These are phyloP conservation scores for Nyctereutes procyonoides DNA, from an alignment of 2,113 vertebrate species.

Conservation along the genomic window DNA sequence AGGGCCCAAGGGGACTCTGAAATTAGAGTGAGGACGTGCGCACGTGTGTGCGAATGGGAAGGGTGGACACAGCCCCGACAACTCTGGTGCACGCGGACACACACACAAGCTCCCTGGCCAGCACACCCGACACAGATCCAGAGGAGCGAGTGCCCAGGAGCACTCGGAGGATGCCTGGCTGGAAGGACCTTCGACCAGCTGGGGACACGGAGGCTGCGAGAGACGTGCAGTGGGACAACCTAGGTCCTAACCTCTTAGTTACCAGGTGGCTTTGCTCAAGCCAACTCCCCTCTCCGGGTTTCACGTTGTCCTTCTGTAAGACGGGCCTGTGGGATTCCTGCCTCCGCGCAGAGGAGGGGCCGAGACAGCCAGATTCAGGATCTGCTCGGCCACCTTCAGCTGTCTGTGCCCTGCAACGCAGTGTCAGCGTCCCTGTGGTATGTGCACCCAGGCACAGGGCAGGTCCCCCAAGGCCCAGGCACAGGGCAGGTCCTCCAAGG, in stretches of 20 bases:
- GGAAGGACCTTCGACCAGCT: neutral
- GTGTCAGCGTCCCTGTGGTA: neutral
- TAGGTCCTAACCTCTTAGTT: neutral
- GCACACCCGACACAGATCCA: accelerated
- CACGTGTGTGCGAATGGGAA: no score
- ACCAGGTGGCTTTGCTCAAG: neutral
- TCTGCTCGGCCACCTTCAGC: neutral
- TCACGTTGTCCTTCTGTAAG: neutral
- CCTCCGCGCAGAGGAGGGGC: neutral
- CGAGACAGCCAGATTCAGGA: neutral
- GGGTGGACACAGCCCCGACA: neutral
- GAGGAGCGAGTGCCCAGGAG: neutral
- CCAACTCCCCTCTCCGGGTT: neutral
- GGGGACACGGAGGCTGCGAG: neutral
- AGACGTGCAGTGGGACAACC: neutral
- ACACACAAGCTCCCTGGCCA: neutral
- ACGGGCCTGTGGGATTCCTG: neutral
- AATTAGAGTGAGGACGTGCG: no score
- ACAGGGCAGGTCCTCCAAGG: neutral
- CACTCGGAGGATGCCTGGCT: neutral
- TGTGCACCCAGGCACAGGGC: neutral
- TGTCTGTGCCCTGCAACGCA: neutral
- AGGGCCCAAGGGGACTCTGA: neutral
- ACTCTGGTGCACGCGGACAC: neutral
- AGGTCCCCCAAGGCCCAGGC: neutral